Base-by-base conservation (phyloP, 2,888 invertebrate genomes). In the Drosophila peninsularis region DNA sequence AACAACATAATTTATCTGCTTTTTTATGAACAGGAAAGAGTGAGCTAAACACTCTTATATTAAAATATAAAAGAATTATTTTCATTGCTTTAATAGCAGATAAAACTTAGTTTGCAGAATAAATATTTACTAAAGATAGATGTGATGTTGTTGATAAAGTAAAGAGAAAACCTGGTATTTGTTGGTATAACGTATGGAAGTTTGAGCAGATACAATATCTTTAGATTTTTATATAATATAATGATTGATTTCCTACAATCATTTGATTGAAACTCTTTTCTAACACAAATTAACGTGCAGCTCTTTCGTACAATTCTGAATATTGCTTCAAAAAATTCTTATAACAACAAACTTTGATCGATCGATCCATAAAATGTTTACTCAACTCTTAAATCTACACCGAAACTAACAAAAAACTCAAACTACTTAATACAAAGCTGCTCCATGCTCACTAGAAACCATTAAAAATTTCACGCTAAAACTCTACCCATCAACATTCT, bases 1-100 rank as follows among this genome's bases (percentile, higher is more conserved):
- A 72, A 45, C 39, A 13, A 39, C 13, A 32, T 53, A 45, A 44
- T 37, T 50, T 36, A 58, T 70, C 57, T 54, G 27, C 9, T 41
- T 19, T 41, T 47, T 57, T 44, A 24, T 32, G 30, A 24, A 11
- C 36, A 37, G 49, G 30, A 68, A 52, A n/a, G 7, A 32, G 11
- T 5, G 5, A 37, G 17, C 34, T 7, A 44, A 37, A 54, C 52
- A 24, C 41, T 69, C 30, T 14, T 24, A 41, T n/a, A 42, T 30
- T 49, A 30, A 30, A 47, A 6, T 17, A 7, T 5, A 27, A 54
- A 3, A 3, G 17, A 7, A 37, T 27, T 14, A 5, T 6, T 27
- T 27, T 14, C 17, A 21, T 44, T 32, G 21, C n/a, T 41, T n/a
- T 54, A 21, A 42, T 19, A 6, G 21, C 21, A 21, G 42, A 42